These are phyloP conservation scores for Protonemura montana DNA, from an alignment of 2,888 invertebrate genomes.

Conservation along the genomic window DNA sequence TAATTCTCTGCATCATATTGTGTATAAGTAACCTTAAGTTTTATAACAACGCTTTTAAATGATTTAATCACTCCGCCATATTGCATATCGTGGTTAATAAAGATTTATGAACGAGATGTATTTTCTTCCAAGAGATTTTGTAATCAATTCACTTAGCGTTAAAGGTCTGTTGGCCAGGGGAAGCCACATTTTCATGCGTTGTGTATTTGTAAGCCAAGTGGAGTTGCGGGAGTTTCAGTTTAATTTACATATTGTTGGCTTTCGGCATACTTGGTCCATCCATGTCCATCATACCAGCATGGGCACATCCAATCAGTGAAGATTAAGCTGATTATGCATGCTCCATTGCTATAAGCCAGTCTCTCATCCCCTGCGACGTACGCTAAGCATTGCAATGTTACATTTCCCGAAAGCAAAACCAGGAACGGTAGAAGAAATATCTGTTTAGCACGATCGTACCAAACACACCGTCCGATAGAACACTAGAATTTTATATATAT, in stretches of 20 bases:
- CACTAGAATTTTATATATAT: too few relatives aligned
- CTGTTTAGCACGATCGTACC: neutral
- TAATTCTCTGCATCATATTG: too few relatives aligned
- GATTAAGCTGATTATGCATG: constrained; percentile 7
- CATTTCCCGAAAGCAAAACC: neutral
- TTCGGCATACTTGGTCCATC: neutral
- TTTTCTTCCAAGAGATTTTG: too few relatives aligned
- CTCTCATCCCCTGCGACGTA: neutral
- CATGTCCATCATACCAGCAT: neutral
- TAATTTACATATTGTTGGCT: neutral
- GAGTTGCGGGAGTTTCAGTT: neutral
- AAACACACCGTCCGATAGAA: neutral
- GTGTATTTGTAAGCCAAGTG: neutral
- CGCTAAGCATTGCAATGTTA: neutral
- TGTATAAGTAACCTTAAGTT: too few relatives aligned
- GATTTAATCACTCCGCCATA: too few relatives aligned
- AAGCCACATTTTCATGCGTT: neutral
- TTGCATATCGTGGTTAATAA: too few relatives aligned
- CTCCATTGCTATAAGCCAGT: neutral
- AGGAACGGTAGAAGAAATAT: neutral
- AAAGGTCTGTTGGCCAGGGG: neutral
- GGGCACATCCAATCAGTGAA: neutral
- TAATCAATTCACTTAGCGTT: too few relatives aligned
- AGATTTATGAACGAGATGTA: too few relatives aligned
- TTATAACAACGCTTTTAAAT: too few relatives aligned